Evolutionary conservation across 2,113 vertebrate species (phyloP), one percentile per base, ranked within the genome.

Genomic region (Castor canadensis): DNA sequence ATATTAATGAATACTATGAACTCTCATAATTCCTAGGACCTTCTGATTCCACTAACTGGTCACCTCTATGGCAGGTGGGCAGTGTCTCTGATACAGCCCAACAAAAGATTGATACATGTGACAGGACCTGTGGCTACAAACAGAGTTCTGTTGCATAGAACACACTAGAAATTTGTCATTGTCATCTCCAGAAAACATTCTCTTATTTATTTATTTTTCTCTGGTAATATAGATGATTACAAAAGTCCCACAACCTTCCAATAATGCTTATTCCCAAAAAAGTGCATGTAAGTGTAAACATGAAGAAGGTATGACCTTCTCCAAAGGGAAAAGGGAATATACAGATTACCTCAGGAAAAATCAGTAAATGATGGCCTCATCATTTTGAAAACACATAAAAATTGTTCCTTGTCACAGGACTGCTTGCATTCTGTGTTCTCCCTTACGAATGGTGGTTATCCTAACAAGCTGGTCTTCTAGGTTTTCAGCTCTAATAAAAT

Each of bases 261-360:
- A 96, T 11, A 99, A 99, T 86, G 64, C 98, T 0, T 99, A 99
- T 98, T 99, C 99, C 79, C 99, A 99, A 98, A 99, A 99, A 98
- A 99, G 91, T 45, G 6, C 99, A 88, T 98, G 98, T 95, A 99
- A 98, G 89, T 98, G 99, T 95, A 99, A 99, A 95, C 98, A 99
- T 97, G 99, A 99, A 98, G 98, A 99, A 96, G 99, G 98, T 40
- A 98, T 99, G 97, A 99, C 99, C 96, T 99, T 99, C 91, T 99
- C 99, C 80, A 99, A 99, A 3, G 98, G 99, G 60, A 99, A 99
- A 97, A 96, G 99, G 99, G 99, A 99, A 96, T 99, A 99, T 96
- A 99, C 98, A 0, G 98, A 99, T 97, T 98, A 99, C 96, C 9
- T 98, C 88, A 99, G 99, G 92, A 58, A 94, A 3, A 98, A 99